Conservation (phyloP, 1,140 invertebrate species). For the Propsilocerus akamusi region DNA sequence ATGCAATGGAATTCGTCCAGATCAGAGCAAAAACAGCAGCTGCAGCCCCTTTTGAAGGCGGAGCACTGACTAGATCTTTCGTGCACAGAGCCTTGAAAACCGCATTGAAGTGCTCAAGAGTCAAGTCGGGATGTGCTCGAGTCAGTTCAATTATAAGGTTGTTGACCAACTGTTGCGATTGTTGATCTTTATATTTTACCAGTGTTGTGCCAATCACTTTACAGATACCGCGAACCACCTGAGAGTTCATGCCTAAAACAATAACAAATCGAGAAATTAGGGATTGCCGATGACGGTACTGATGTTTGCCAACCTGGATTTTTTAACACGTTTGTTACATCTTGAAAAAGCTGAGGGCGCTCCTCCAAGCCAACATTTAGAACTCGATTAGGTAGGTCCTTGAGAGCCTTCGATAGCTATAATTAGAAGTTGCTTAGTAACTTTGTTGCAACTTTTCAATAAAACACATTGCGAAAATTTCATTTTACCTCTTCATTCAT, state of each 20-base stretch:
- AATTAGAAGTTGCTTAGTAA: conserved; percentile 17
- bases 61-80: conserved; percentile 39
- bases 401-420: conserved; percentile 51
- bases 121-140: conserved; percentile 41
- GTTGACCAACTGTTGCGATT: conserved; percentile 53
- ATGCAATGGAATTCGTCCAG: conserved; percentile 14
- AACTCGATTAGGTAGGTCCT: conserved; percentile 60
- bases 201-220: conserved; percentile 51
- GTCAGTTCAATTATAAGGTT: conserved; percentile 44
- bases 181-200: conserved; percentile 54
- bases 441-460: neutral
- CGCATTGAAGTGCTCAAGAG: conserved; percentile 44
- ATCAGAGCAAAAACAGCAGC: conserved; percentile 15
- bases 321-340: conserved; percentile 49
- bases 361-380: conserved; percentile 58
- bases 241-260: conserved; percentile 53
- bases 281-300: neutral
- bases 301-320: conserved; percentile 37
- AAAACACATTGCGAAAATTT: too few species aligned
- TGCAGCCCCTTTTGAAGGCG: conserved; percentile 39
- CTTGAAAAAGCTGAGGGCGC: conserved; percentile 44
- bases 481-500: neutral
- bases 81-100: conserved; percentile 39
- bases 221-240: conserved; percentile 57
- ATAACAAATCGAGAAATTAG: neutral